These are phyloP conservation scores for Halcyon chelicuti DNA, from an alignment of 2,797 vertebrate genomes.

Conservation along the genomic window DNA sequence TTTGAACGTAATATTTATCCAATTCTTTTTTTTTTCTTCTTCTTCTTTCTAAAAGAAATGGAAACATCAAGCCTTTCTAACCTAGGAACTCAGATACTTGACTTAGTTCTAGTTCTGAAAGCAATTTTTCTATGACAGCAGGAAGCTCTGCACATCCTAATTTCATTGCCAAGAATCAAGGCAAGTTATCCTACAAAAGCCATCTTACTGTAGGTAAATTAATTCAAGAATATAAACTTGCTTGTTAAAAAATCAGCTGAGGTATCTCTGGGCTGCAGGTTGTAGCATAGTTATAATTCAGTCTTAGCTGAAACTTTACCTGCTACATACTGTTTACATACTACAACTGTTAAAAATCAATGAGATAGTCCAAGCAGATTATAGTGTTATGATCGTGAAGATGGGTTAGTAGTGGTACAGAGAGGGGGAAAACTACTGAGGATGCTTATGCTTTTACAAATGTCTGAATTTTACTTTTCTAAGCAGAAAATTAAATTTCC, in stretches of 20 bases:
- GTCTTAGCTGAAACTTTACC: background rate
- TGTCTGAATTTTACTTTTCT: background rate
- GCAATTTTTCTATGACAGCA: background rate
- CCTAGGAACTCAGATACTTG: background rate
- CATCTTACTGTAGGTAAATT: background rate
- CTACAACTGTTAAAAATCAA: background rate
- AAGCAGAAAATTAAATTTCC: background rate
- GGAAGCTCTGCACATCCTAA: background rate
- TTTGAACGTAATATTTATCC: background rate
- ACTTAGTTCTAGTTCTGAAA: background rate
- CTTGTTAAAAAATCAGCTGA: background rate
- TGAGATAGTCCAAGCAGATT: background rate
- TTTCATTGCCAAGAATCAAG: background rate
- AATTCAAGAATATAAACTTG: slow-evolving; percentile 1
- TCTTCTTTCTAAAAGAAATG: background rate
- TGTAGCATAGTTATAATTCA: background rate
- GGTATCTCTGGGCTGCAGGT: background rate
- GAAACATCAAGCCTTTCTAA: background rate
- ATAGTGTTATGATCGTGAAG: background rate
- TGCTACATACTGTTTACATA: background rate
- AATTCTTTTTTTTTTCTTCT: background rate
- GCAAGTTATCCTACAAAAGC: background rate
- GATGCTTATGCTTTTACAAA: background rate
- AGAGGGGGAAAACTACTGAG: background rate
- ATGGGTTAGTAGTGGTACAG: background rate